Evolutionary conservation across 2,113 vertebrate species (phyloP).

Genomic region (Megaptera novaeangliae): DNA sequence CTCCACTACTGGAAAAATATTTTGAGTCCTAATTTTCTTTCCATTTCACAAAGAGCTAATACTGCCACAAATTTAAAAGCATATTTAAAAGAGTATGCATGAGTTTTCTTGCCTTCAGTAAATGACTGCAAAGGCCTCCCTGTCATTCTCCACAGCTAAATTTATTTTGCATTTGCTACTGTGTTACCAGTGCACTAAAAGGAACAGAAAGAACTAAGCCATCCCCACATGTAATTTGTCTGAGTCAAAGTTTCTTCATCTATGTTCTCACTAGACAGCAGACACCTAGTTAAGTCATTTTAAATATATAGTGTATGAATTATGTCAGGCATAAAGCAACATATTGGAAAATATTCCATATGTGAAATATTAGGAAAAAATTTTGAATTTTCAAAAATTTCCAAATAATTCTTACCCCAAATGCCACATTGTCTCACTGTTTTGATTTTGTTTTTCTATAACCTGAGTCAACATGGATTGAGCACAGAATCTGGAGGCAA

Average conservation of each 20-base stretch:
- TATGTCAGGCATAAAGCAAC: not conserved
- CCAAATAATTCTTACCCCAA: not conserved
- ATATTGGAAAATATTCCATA: not conserved
- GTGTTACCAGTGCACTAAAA: not conserved
- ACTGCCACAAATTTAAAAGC: not conserved
- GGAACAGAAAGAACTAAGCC: not conserved
- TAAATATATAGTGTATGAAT: not conserved
- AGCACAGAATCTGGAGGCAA: not conserved
- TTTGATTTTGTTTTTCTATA: not conserved
- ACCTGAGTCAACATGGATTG: not conserved
- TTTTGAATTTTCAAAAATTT: not conserved
- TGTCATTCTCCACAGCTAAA: not conserved
- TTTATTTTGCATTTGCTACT: not conserved
- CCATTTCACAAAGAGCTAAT: conserved; percentile 23
- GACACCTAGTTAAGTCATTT: not conserved
- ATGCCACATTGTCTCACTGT: not conserved
- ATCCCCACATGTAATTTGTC: not conserved
- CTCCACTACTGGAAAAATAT: not conserved
- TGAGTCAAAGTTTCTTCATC: not conserved
- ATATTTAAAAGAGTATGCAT: not conserved
- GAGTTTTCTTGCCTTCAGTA: not conserved
- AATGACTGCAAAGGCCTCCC: not conserved
- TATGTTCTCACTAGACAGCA: not conserved
- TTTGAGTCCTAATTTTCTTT: conserved; percentile 28
- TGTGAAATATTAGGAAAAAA: not conserved